phyloP scores from a whole-genome alignment of 2,797 vertebrate genomes.

The Hybognathus amarus region DNA sequence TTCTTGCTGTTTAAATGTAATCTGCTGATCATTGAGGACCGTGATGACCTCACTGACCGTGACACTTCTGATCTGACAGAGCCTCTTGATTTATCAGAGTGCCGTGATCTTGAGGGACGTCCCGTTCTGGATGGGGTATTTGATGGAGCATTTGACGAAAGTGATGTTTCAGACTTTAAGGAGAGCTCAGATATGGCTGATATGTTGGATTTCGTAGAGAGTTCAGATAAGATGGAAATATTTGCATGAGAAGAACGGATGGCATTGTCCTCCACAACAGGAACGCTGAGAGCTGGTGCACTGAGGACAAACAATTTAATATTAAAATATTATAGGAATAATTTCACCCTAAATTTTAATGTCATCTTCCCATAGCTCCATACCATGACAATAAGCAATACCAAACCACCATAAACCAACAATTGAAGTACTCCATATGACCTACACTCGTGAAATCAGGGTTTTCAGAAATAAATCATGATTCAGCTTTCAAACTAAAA shows the following conservation, averaged over 20 bases:
- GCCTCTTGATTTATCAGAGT: background rate
- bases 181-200: conserved; percentile 70
- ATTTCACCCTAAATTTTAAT: background rate
- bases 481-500: background rate
- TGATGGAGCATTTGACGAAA: conserved; percentile 64
- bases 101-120: conserved; percentile 13
- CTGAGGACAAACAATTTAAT: conserved; percentile 40
- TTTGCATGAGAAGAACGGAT: conserved; percentile 58
- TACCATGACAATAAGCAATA: background rate
- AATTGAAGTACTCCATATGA: background rate
- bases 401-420: background rate
- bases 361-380: background rate
- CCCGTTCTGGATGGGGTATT: conserved; percentile 58
- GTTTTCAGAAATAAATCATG: background rate
- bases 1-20: conserved; percentile 51
- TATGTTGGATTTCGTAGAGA: conserved; percentile 67
- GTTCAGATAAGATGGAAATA: conserved; percentile 62
- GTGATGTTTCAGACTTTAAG: conserved; percentile 61
- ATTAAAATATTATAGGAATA: background rate
- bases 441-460: background rate
- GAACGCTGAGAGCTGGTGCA: background rate
- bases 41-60: conserved; percentile 12
- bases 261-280: conserved; percentile 18
- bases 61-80: conserved; percentile 35
- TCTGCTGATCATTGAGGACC: conserved; percentile 46